Conservation (phyloP, 2,888 invertebrate species). For the Drosophila maculinotata region DNA sequence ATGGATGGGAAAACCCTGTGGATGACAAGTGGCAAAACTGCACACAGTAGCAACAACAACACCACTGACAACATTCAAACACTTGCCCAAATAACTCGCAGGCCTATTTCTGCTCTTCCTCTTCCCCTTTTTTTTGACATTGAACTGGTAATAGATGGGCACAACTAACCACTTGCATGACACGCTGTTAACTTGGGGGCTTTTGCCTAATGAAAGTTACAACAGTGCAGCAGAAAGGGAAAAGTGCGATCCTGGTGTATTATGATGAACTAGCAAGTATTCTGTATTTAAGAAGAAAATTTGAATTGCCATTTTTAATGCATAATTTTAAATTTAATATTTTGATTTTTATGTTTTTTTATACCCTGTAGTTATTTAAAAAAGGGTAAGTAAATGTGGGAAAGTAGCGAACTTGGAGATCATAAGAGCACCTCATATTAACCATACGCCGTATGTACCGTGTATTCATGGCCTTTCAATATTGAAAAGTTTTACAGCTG, state of each 20-base stretch:
- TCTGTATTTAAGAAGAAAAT: background rate
- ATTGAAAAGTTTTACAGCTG: too few relatives aligned
- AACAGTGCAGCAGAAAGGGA: slow-evolving; percentile 24
- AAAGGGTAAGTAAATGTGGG: too few relatives aligned
- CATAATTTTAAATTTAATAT: too few relatives aligned
- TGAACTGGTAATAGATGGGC: slow-evolving; percentile 51
- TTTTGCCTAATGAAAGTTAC: slow-evolving; percentile 53
- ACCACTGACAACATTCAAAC: slow-evolving; percentile 53
- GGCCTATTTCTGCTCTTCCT: slow-evolving; percentile 13
- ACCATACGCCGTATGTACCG: too few relatives aligned
- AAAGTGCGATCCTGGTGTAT: too few relatives aligned
- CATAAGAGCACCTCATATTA: too few relatives aligned
- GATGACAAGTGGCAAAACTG: slow-evolving; percentile 37
- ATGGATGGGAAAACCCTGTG: slow-evolving; percentile 36
- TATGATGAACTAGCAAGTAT: background rate
- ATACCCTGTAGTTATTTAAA: too few relatives aligned
- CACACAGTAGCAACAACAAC: slow-evolving; percentile 5
- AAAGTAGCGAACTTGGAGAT: too few relatives aligned
- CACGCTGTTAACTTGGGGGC: slow-evolving; percentile 59
- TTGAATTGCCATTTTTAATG: background rate
- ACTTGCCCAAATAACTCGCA: slow-evolving; percentile 62
- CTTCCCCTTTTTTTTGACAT: slow-evolving; percentile 33
- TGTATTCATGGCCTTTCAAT: too few relatives aligned
- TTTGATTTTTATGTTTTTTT: too few relatives aligned
- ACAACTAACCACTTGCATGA: slow-evolving; percentile 64